Base-by-base conservation (phyloP, 2,113 vertebrate genomes). In the Pungitius pungitius region DNA sequence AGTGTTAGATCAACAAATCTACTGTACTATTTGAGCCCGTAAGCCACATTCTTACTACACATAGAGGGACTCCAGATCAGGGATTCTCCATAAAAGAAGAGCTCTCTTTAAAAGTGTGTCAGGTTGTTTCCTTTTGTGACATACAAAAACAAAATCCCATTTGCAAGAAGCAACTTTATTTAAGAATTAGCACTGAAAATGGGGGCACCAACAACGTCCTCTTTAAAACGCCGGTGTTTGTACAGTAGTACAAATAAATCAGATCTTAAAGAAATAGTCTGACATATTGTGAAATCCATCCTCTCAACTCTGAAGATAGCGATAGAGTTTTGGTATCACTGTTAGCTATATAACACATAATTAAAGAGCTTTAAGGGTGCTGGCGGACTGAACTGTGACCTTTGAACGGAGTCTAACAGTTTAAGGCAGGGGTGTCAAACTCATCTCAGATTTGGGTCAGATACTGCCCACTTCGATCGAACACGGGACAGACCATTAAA, bases 1-100 rank as follows among this genome's bases (percentile, higher is more conserved):
- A 85, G 62, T 69, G 74, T 71, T 54, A 22, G 24, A 35, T 62
- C 61, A 69, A 47, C 77, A 51, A 22, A 33, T n/a, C 3, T 10
- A 45, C 51, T 71, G 45, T 68, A 4, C 39, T 51, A 15, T 64
- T 24, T 59, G 0, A 43, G 33, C 14, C 17, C 33, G 22, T 15
- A 1, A 15, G 43, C 72, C 51, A 73, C 51, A 60, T 0, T 30
- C 14, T 24, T 1, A 37, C n/a, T 13, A 18, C 47, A 78, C 12
- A 59, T 15, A 55, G 10, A 64, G 13, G 0, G 8, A 27, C 37
- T 37, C 35, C 22, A 15, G 61, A 14, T 57, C 2, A 10, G 14
- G 52, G 18, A 59, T 10, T 43, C 33, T 56, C 6, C n/a, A 64
- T 51, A 69, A 59, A 69, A 30, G 33, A 67, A 45, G 2, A 35